Conservation (phyloP, 2,797 vertebrate species). For the Gymnothorax reevesii region DNA sequence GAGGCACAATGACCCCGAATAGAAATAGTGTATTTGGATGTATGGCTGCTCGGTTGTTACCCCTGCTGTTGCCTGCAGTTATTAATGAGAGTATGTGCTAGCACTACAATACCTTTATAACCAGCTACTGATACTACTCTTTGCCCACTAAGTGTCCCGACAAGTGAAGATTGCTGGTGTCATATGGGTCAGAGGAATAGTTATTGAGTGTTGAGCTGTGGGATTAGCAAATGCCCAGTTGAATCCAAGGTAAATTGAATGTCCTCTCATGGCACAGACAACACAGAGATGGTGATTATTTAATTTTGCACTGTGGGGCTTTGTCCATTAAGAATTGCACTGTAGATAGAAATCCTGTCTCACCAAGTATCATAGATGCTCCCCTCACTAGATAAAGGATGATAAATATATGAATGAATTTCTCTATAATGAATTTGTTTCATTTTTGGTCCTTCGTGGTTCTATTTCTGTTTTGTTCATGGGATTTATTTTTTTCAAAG, state of each 20-base stretch:
- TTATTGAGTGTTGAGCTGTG: neutral
- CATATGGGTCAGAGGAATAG: neutral
- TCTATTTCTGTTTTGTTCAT: no score
- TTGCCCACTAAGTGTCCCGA: neutral
- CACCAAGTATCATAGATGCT: neutral
- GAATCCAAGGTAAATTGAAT: neutral
- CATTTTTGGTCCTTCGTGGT: no score
- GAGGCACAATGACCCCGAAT: neutral
- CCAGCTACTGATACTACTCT: neutral
- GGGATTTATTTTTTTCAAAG: neutral
- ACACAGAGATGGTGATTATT: neutral
- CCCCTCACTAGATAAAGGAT: neutral
- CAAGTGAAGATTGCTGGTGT: neutral
- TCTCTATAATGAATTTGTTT: no score
- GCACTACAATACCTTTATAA: neutral
- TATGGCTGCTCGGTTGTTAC: neutral
- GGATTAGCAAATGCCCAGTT: neutral
- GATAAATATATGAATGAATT: no score
- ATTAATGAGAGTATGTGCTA: neutral
- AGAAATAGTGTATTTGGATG: neutral
- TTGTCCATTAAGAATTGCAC: neutral
- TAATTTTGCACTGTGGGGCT: neutral
- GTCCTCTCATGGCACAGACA: neutral
- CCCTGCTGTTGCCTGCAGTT: neutral
- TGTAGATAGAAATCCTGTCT: neutral